Conservation (phyloP, 2,888 invertebrate species). For the Lasiommata megera region DNA sequence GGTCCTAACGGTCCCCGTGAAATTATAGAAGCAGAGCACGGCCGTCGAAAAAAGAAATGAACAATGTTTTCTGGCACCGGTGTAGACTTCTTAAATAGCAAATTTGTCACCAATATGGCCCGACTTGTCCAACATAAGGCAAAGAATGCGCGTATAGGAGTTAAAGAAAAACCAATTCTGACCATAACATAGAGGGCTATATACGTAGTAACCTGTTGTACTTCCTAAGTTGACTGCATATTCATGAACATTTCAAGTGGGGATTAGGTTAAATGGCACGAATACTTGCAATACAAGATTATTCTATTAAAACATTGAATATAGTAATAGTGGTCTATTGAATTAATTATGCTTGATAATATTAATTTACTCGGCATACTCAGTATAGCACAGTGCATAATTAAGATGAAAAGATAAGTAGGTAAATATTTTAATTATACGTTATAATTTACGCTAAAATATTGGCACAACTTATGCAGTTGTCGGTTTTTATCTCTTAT, state of each 20-base stretch:
- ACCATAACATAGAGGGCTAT: conserved; percentile 26
- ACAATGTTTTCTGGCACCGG: conserved; percentile 39
- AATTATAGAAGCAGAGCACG: conserved; percentile 34
- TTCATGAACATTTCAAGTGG: conserved; percentile 51
- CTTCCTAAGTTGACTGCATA: conserved; percentile 48
- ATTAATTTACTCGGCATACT: conserved; percentile 22
- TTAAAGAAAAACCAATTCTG: conserved; percentile 33
- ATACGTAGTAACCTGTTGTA: conserved; percentile 44
- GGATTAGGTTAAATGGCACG: conserved; percentile 46
- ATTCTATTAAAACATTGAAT: conserved; percentile 32
- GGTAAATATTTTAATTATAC: conserved; percentile 15
- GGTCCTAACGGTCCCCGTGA: conserved; percentile 35
- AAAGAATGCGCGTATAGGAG: conserved; percentile 15
- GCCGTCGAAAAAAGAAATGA: conserved; percentile 35
- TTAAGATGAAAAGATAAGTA: conserved; percentile 1
- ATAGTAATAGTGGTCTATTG: conserved; percentile 16
- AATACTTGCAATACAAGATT: conserved; percentile 40
- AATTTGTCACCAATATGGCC: conserved; percentile 10
- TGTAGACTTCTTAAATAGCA: conserved; percentile 26
- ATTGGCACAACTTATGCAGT: conserved; percentile 9
- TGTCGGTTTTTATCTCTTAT: conserved; percentile 6
- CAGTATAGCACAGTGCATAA: conserved; percentile 2
- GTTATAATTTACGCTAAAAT: conserved; percentile 7
- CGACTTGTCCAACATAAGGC: conserved; percentile 12
- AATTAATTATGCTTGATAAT: conserved; percentile 18